Base-by-base conservation (phyloP, 2,797 vertebrate species). In the Masticophis lateralis region DNA sequence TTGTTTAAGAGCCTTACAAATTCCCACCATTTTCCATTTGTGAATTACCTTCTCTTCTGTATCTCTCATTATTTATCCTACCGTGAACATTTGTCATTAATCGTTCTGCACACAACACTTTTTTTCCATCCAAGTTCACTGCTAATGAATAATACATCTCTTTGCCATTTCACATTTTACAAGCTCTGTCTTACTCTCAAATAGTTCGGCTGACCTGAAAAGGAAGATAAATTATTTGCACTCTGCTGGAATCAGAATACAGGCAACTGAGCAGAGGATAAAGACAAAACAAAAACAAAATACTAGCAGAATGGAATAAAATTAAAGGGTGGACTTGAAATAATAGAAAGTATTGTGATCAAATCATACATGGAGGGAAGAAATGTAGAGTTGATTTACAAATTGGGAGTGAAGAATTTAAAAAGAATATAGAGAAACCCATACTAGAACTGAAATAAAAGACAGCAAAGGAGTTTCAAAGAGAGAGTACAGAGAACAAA, bases 111-210 rank as follows among this genome's bases (percentile, higher is more conserved):
- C 59, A 87, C 25, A 88, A 53, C 92, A 91, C 88, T 94, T 0
- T 28, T 94, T 95, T 94, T 91, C 91, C 51, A 92, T 93, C 93
- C 92, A 91, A 90, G 37, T 94, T 96, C 87, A 94, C 61, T 93
- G 87, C 87, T 94, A 92, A 94, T 88, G 94, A 95, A 95, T 95
- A 95, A 96, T 91, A 32, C 55, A 94, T 94, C 93, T 53, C 59
- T 96, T 94, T 94, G 86, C 51, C 95, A 93, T 94, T 95, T 95
- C 87, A 93, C 90, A 94, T 92, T 66, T 95, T 92, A 86, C 55
- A n/a, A 20, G 89, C 90, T 96, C 94, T 89, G 91, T 94, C 96
- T 95, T 95, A 93, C 88, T 95, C 86, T 94, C 91, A 93, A 92
- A 61, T 92, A 93, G 51, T 57, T 88, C 87, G 63, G 90, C 32